Conservation (phyloP, 2,797 vertebrate genomes). For the Microctenopoma steveboyesi region DNA sequence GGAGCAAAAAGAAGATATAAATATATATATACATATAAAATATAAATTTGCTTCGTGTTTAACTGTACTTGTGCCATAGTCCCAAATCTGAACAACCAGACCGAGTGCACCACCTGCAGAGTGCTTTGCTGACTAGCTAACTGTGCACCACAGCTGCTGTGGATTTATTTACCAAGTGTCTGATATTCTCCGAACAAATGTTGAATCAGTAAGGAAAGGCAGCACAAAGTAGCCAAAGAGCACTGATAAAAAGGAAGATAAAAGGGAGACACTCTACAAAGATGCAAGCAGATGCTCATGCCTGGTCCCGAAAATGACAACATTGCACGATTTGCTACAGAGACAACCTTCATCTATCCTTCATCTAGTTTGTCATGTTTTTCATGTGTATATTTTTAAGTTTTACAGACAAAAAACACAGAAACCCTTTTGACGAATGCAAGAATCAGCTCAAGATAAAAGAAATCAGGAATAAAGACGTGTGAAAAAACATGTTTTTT, state of each 20-base stretch:
- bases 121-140: constrained; percentile 21
- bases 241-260: constrained; percentile 25
- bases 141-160: constrained; percentile 41
- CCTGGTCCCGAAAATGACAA: constrained; percentile 24
- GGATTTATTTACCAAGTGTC: constrained; percentile 48
- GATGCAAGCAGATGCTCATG: constrained; percentile 19
- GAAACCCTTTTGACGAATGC: neutral
- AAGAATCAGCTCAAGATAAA: neutral
- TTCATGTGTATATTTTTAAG: constrained; percentile 16
- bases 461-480: constrained; percentile 7
- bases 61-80: neutral
- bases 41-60: neutral
- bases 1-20: constrained; percentile 15
- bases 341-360: constrained; percentile 18
- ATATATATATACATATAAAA: too few relatives aligned
- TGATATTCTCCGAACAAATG: constrained; percentile 44
- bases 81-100: neutral
- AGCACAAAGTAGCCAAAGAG: constrained; percentile 25
- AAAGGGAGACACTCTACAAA: constrained; percentile 21
- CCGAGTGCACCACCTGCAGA: neutral
- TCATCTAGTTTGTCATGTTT: constrained; percentile 27
- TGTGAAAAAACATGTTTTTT: neutral
- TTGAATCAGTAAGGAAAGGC: constrained; percentile 54
- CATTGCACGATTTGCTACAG: neutral
- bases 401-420: constrained; percentile 3